A percentile compares a stretch with the other conserved stretches of the same genome.
phyloP scores from a whole-genome alignment of 2,797 vertebrate species.

The Galago senegalensis region DNA sequence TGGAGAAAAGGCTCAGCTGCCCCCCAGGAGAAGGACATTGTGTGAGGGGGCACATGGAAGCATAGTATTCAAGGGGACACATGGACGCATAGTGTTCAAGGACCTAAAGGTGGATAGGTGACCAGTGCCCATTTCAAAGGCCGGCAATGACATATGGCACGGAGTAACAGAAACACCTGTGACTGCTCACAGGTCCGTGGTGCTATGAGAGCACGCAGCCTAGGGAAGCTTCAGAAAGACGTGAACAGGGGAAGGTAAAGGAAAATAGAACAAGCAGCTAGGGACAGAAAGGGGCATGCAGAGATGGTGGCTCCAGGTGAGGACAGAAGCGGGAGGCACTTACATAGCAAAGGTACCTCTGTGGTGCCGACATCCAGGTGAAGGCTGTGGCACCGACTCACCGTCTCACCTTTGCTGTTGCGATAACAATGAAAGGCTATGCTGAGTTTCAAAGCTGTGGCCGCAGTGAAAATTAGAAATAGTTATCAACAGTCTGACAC shows the following conservation, averaged over 20 bases:
- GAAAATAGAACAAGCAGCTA: not conserved
- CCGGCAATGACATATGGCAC: not conserved
- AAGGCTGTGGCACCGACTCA: no score
- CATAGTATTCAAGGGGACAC: not conserved
- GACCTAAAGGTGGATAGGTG: not conserved
- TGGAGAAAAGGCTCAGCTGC: conserved; percentile 52
- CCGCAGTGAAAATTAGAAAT: not conserved
- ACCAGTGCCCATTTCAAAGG: conserved; percentile 4
- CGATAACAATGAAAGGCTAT: not conserved
- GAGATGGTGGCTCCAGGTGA: not conserved
- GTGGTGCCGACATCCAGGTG: no score
- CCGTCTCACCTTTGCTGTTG: not conserved
- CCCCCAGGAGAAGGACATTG: not conserved
- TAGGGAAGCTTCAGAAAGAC: not conserved
- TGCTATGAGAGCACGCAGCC: not conserved
- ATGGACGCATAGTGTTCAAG: not conserved
- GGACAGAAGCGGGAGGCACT: not conserved
- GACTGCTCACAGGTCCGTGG: not conserved
- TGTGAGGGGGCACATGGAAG: not conserved
- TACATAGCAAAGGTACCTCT: not conserved
- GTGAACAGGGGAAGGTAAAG: not conserved
- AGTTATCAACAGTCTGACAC: not conserved
- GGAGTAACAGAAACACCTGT: not conserved
- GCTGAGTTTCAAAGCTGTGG: not conserved
- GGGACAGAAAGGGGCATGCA: not conserved